These are phyloP conservation scores for Trichogramma pretiosum DNA, from an alignment of 1,140 invertebrate genomes.

Conservation along the genomic window DNA sequence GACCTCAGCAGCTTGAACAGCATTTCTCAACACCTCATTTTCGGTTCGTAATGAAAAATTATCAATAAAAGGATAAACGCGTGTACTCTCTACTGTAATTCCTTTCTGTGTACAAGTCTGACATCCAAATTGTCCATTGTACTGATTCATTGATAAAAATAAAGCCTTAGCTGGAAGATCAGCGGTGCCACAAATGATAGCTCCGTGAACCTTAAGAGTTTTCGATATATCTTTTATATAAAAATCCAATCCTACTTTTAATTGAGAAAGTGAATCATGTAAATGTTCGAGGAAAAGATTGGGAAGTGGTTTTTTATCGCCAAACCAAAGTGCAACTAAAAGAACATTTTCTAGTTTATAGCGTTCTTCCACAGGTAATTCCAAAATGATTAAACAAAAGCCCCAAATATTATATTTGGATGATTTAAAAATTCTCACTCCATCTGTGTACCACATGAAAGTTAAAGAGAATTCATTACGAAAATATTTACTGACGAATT, in stretches of 20 bases:
- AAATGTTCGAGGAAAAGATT: slow-evolving; percentile 4
- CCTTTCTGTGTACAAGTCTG: not conserved
- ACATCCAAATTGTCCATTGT: slow-evolving; percentile 7
- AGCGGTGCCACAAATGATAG: not conserved
- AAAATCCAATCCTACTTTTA: not conserved
- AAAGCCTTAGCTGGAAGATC: slow-evolving; percentile 4
- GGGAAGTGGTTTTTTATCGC: not conserved
- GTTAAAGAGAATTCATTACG: not conserved
- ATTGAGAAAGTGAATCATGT: not conserved
- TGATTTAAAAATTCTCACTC: not conserved
- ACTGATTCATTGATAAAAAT: slow-evolving; percentile 2
- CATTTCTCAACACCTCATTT: not conserved
- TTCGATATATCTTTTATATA: slow-evolving; percentile 2
- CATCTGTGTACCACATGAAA: slow-evolving; percentile 6
- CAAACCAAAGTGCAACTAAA: slow-evolving; percentile 11
- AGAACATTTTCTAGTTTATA: slow-evolving; percentile 15
- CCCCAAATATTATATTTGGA: not conserved
- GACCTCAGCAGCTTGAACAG: not conserved
- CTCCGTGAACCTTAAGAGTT: not conserved
- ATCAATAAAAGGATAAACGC: not conserved
- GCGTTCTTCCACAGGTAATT: slow-evolving; percentile 13
- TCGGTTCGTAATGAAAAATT: not conserved
- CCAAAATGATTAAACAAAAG: slow-evolving; percentile 3
- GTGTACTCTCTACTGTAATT: not conserved
- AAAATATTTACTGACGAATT: not conserved